Evolutionary conservation across 2,113 vertebrate genomes (phyloP).

Genomic region (Brachyhypopomus occidentalis): DNA sequence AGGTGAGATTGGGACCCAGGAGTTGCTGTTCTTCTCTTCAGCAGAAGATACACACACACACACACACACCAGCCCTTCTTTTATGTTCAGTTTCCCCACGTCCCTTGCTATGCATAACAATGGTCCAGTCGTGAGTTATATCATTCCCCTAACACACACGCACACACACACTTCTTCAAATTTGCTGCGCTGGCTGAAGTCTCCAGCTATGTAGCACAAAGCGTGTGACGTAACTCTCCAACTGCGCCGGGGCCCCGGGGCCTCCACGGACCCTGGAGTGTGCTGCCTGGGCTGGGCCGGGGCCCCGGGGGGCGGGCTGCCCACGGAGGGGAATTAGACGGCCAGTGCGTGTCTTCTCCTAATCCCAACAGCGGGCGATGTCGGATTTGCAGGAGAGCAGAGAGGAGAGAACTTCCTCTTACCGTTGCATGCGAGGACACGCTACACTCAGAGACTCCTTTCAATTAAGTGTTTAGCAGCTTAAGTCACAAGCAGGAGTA

Average conservation of each 20-base stretch:
- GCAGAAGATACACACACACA: not conserved
- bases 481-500: not conserved
- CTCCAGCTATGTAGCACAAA: conserved; percentile 9
- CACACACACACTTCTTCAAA: not conserved
- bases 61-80: not conserved
- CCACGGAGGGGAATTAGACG: too few relatives aligned
- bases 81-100: not conserved
- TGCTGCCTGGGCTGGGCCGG: too few relatives aligned
- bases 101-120: not conserved
- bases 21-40: conserved; percentile 20
- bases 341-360: too few relatives aligned
- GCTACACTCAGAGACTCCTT: not conserved
- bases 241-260: too few relatives aligned
- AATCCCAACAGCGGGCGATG: too few relatives aligned
- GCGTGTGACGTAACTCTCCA: not conserved
- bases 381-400: not conserved
- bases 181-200: conserved; percentile 3
- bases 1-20: not conserved
- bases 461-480: conserved; percentile 7
- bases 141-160: not conserved
- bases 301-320: too few relatives aligned
- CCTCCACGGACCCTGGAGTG: too few relatives aligned
- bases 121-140: not conserved
- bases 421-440: not conserved
- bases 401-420: not conserved